These are phyloP conservation scores for Ormyrus pomaceus DNA, from an alignment of 2,888 invertebrate species.

Conservation along the genomic window DNA sequence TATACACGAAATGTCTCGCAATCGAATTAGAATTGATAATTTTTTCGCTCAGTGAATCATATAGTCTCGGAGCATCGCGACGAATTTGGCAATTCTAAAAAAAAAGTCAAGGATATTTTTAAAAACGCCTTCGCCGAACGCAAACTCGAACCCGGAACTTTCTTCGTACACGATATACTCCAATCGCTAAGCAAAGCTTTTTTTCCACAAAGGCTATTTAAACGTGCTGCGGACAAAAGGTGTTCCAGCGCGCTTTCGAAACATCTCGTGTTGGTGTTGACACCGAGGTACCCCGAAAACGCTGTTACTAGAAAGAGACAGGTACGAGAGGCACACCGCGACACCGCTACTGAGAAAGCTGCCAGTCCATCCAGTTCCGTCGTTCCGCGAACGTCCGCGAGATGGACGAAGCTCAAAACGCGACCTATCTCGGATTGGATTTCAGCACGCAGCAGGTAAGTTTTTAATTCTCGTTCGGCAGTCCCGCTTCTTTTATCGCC, in stretches of 20 bases:
- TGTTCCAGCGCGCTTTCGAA: not conserved
- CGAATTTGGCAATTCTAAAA: slow-evolving; percentile 25
- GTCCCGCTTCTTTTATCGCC: no score
- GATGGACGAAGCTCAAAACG: slow-evolving; percentile 68
- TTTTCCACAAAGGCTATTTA: no score
- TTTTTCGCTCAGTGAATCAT: not conserved
- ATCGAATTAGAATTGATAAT: no score
- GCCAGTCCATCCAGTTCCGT: slow-evolving; percentile 13
- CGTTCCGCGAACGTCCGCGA: slow-evolving; percentile 31
- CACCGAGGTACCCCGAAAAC: not conserved
- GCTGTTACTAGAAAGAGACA: not conserved
- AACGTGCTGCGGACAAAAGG: no score
- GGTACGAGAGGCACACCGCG: not conserved
- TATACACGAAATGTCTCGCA: no score
- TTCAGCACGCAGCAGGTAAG: slow-evolving; percentile 91
- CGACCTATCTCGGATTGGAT: slow-evolving; percentile 88
- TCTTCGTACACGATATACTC: no score
- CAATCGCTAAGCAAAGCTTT: no score
- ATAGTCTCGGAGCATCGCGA: not conserved
- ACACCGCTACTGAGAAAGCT: not conserved
- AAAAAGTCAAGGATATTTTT: slow-evolving; percentile 25
- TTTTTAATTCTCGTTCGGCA: not conserved
- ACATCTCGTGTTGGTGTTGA: not conserved
- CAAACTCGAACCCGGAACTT: no score
- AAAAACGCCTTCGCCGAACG: not conserved